A percentile compares a stretch with the other conserved stretches of the same genome.
Evolutionary conservation across 1,140 invertebrate species (phyloP).

Genomic region (Gerris buenoi): DNA sequence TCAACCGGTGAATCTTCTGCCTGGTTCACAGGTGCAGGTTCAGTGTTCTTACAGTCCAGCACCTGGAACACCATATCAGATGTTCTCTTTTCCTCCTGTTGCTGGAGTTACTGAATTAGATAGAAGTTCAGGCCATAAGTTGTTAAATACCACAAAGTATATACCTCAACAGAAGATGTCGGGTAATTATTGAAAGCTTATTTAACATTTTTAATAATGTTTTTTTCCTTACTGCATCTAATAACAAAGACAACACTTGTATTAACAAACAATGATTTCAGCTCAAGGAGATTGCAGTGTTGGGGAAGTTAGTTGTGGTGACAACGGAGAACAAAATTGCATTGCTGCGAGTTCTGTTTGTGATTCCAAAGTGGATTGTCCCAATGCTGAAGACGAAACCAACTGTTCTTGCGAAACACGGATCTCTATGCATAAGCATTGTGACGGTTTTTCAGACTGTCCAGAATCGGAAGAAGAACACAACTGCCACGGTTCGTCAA

Average conservation of each 20-base stretch:
- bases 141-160: too few relatives aligned
- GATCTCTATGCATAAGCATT: conserved; percentile 43
- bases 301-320: conserved; percentile 30
- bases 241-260: too few relatives aligned
- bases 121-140: not conserved
- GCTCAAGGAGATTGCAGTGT: conserved; percentile 26
- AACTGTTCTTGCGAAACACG: conserved; percentile 52
- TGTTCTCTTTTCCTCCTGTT: conserved; percentile 8
- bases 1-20: not conserved
- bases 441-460: conserved; percentile 67
- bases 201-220: too few relatives aligned
- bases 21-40: not conserved
- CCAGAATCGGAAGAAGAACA: conserved; percentile 54
- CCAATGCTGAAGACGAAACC: conserved; percentile 64
- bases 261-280: too few relatives aligned
- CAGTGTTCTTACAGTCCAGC: conserved; percentile 7
- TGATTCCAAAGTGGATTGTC: conserved; percentile 57
- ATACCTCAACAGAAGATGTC: too few relatives aligned
- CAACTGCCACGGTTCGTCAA: conserved; percentile 46
- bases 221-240: too few relatives aligned
- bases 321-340: conserved; percentile 39
- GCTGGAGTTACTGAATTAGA: conserved; percentile 7
- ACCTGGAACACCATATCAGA: conserved; percentile 8
- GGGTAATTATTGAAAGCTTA: too few relatives aligned
- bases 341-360: conserved; percentile 45